Evolutionary conservation across 1,140 invertebrate species (phyloP), one percentile per base, ranked within the genome.

Genomic region (Leptinotarsa defecta): DNA sequence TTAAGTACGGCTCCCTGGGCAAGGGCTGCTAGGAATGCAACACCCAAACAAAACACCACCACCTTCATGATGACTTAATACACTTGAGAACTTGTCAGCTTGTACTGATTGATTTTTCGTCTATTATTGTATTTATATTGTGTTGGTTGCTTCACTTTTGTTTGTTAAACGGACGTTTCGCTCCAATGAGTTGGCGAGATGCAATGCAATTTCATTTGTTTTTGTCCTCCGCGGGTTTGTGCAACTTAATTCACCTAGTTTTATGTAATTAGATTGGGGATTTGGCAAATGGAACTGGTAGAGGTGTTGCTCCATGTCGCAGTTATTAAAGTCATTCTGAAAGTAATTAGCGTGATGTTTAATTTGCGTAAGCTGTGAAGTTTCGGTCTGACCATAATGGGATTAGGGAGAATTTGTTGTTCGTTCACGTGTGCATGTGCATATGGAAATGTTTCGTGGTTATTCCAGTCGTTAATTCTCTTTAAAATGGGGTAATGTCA

Each of bases 71-170:
- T 77, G 69, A 48, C n/a, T 75, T 69, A 69, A 4, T 71, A 22
- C 13, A 20, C 15, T 70, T 62, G 74, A 71, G 71, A 57, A 24
- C 20, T 71, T 71, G 70, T 61, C 68, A 70, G 49, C 34, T 68
- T 72, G 73, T 63, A 82, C 81, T 82, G 81, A 77, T 75, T 78
- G 68, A 49, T 43, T 20, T 61, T 68, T 63, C 13, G 63, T n/a
- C 62, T 48, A 20, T n/a, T 62, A 34, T 68, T 13, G 74, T 80
- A 82, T 83, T 82, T 83, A 83, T 83, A 83, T 76, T 71, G 73
- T 20, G n/a, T 24, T 48, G 57, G 75, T 83, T 83, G 80, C 81
- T 78, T 80, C 74, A 74, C 68, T 68, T n/a, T 73, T 57, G n/a
- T 57, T 57, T 57, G 52, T 15, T 57, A 57, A 57, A 57, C 52